Evolutionary conservation across 2,113 vertebrate genomes (phyloP).

Genomic region (Myanophis thanlyinensis): DNA sequence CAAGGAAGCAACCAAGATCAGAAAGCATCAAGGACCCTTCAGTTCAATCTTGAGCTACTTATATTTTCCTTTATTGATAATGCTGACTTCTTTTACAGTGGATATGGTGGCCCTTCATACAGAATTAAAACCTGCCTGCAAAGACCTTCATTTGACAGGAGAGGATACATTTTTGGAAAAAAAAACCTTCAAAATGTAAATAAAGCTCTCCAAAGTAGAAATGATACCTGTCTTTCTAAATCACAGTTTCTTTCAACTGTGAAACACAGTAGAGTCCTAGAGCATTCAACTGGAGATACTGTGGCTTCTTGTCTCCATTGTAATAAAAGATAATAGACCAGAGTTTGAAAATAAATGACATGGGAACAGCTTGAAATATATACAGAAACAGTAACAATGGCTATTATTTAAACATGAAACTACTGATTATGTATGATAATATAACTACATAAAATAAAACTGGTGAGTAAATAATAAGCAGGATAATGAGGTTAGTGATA

Average conservation of each 20-base stretch:
- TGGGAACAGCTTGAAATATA: not conserved
- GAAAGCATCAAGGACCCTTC: not conserved
- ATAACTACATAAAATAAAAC: not conserved
- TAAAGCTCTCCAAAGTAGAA: not conserved
- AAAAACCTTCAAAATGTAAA: not conserved
- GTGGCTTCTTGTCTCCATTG: not conserved
- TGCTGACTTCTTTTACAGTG: not conserved
- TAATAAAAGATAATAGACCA: not conserved
- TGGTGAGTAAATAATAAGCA: not conserved
- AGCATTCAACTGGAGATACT: not conserved
- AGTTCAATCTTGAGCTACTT: not conserved
- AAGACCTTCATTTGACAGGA: not conserved
- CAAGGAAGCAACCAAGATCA: not conserved
- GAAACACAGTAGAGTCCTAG: not conserved
- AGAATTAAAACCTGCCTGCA: not conserved
- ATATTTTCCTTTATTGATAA: not conserved
- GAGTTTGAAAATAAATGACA: not conserved
- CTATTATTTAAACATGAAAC: not conserved
- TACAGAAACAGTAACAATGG: not conserved
- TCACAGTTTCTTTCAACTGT: not conserved
- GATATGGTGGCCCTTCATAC: not conserved
- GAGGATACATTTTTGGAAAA: not conserved
- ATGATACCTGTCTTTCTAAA: not conserved
- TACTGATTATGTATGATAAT: not conserved
- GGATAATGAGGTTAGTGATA: not conserved